Conservation (phyloP, 2,888 invertebrate genomes). For the Frankliniella intonsa region DNA sequence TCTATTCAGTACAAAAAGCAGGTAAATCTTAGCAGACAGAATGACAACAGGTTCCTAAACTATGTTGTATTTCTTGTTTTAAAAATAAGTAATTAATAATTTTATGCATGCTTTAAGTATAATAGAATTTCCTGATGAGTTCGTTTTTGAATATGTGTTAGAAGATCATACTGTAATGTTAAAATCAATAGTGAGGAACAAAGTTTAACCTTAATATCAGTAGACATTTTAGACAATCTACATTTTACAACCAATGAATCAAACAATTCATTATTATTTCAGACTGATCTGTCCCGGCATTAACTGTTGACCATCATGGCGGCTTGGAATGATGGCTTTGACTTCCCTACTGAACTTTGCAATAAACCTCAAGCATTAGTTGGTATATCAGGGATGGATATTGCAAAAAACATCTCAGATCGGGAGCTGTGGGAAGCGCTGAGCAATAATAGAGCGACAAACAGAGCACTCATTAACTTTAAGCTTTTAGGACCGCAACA, state of each 20-base stretch:
- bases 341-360: slow-evolving; percentile 78
- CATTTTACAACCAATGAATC: not conserved
- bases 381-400: slow-evolving; percentile 83
- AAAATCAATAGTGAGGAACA: not conserved
- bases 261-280: not conserved
- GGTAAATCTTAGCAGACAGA: not conserved
- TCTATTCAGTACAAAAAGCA: not conserved
- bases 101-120: not conserved
- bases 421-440: slow-evolving; percentile 92
- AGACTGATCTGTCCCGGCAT: not conserved
- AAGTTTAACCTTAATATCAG: not conserved
- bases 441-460: slow-evolving; percentile 71
- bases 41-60: not conserved
- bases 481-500: slow-evolving; percentile 75
- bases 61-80: not conserved
- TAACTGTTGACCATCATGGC: not conserved
- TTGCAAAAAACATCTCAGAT: slow-evolving; percentile 77
- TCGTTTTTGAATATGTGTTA: not conserved
- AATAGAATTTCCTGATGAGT: not conserved
- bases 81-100: not conserved
- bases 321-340: slow-evolving; percentile 45
- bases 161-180: not conserved
- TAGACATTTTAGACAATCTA: not conserved
- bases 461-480: slow-evolving; percentile 78
- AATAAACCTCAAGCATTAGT: slow-evolving; percentile 81